phyloP scores from a whole-genome alignment of 30 jellyfish, hydroid and myxozoan genomes.

The Hydractinia symbiolongicarpus region DNA sequence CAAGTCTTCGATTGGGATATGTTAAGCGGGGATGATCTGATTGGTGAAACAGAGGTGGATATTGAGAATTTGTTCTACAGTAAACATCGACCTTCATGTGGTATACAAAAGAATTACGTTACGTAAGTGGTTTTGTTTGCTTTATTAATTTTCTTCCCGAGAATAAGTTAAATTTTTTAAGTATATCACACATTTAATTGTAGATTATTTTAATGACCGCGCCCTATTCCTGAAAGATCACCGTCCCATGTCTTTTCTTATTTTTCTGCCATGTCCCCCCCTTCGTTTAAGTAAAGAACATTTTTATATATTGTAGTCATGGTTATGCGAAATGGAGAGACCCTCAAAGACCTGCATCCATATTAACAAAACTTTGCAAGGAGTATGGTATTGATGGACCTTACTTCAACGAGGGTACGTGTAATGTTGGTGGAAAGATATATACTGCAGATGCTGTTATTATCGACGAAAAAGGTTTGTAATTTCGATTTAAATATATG shows the following conservation, averaged over 20 bases:
- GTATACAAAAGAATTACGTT: constrained; percentile 67
- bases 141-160: background rate
- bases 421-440: constrained; percentile 42
- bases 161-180: too few relatives aligned
- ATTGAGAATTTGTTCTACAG: constrained; percentile 86
- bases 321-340: constrained; percentile 98
- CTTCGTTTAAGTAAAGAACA: too few relatives aligned
- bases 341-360: constrained; percentile 88
- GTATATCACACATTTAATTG: too few relatives aligned
- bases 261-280: too few relatives aligned
- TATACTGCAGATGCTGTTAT: constrained; percentile 46
- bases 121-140: constrained; percentile 39
- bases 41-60: constrained; percentile 83
- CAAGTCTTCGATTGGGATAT: constrained; percentile 89
- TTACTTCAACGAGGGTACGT: constrained; percentile 46
- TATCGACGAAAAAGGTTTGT: constrained; percentile 71
- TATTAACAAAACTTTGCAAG: constrained; percentile 71
- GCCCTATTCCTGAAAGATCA: too few relatives aligned
- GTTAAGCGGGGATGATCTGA: constrained; percentile 83
- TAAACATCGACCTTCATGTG: constrained; percentile 80
- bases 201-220: too few relatives aligned
- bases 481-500: background rate
- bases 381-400: constrained; percentile 90
- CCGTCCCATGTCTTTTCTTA: too few relatives aligned
- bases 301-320: constrained; percentile 30